phyloP scores from a whole-genome alignment of 2,888 invertebrate genomes.

The Tuta absoluta region DNA sequence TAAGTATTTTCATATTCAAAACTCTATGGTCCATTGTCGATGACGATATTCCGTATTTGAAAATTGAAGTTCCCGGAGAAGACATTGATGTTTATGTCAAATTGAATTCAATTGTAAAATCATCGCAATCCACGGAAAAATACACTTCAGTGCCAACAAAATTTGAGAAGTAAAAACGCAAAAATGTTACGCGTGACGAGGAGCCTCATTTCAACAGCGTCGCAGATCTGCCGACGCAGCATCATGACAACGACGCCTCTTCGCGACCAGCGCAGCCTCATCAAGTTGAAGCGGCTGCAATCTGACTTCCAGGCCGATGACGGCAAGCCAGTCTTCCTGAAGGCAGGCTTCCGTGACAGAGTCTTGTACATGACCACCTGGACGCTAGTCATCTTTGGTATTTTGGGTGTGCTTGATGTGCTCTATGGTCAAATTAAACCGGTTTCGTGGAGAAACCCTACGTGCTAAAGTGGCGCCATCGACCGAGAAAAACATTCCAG shows the following conservation, averaged over 20 bases:
- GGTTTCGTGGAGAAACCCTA: constrained; percentile 42
- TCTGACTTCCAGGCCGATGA: constrained; percentile 52
- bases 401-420: constrained; percentile 34
- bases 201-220: neutral
- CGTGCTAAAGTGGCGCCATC: neutral
- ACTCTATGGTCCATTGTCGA: neutral
- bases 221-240: neutral
- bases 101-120: neutral
- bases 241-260: constrained; percentile 30
- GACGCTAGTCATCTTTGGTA: constrained; percentile 39
- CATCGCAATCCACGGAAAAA: neutral
- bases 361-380: constrained; percentile 48
- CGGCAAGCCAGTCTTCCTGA: constrained; percentile 57
- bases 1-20: too few species aligned
- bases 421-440: constrained; percentile 48
- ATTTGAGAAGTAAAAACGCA: neutral
- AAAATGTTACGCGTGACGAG: constrained; percentile 16
- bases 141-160: constrained; percentile 21
- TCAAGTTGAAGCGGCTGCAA: constrained; percentile 45
- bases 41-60: neutral
- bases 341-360: constrained; percentile 55
- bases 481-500: neutral
- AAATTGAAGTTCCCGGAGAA: too few species aligned
- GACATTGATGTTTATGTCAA: constrained; percentile 29
- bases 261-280: constrained; percentile 35